These are phyloP conservation scores for Platysternon megacephalum DNA, from an alignment of 2,113 vertebrate species.

Conservation along the genomic window DNA sequence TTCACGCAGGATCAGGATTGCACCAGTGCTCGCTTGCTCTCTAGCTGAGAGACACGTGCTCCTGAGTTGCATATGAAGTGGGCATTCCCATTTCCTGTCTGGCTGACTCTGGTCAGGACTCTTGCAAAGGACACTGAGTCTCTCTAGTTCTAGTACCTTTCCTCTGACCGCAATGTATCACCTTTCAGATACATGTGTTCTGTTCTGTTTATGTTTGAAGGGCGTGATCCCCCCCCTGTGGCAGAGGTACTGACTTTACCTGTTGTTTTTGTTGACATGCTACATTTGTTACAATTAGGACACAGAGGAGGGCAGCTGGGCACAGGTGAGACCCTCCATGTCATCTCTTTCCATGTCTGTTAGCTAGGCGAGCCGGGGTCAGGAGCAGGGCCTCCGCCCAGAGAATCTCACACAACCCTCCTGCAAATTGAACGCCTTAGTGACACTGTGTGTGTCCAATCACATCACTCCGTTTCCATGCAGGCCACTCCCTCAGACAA, in stretches of 20 bases:
- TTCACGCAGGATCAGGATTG: neutral
- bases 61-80: neutral
- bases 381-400: neutral
- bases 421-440: neutral
- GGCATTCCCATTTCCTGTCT: neutral
- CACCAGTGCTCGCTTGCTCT: neutral
- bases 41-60: neutral
- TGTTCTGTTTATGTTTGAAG: neutral
- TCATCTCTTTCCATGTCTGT: rapidly evolving
- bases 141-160: neutral
- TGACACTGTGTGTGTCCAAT: neutral
- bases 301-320: slow-evolving; percentile 98
- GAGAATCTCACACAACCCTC: neutral
- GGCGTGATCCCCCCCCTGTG: neutral
- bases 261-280: slow-evolving; percentile 84
- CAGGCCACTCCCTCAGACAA: neutral
- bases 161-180: neutral
- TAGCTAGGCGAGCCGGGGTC: neutral
- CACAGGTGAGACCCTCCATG: slow-evolving; percentile 88
- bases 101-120: neutral
- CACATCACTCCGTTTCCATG: neutral
- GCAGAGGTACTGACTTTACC: slow-evolving; percentile 51
- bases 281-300: slow-evolving; percentile 85
- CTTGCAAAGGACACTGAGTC: neutral
- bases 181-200: neutral